phyloP scores from a whole-genome alignment of 1,140 invertebrate species.

The Philopotamus ludificatus region DNA sequence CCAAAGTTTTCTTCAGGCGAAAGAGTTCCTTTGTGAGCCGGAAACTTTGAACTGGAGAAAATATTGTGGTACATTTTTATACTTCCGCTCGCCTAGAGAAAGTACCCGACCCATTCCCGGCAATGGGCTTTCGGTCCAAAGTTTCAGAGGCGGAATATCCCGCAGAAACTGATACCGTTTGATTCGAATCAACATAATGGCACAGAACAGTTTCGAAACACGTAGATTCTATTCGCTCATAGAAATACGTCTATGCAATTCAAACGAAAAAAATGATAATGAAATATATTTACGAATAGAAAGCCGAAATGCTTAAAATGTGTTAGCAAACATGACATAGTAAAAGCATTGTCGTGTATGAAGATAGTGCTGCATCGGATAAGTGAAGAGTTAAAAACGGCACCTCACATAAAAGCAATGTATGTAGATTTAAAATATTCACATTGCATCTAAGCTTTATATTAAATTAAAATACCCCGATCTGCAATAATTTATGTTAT shows the following conservation, averaged over 20 bases:
- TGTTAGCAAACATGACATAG: not conserved
- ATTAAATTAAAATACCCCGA: no score
- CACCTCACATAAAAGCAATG: not conserved
- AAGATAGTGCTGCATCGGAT: not conserved
- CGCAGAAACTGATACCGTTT: not conserved
- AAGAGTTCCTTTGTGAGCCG: slow-evolving; percentile 17
- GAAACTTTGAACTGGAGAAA: slow-evolving; percentile 14
- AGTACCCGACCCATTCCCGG: not conserved
- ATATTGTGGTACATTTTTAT: slow-evolving; percentile 27
- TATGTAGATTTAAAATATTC: no score
- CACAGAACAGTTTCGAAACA: not conserved
- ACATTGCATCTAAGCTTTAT: no score
- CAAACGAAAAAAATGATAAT: not conserved
- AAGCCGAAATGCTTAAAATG: not conserved
- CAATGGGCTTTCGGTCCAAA: not conserved
- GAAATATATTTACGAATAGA: not conserved
- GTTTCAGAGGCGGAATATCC: not conserved
- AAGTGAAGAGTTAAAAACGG: not conserved
- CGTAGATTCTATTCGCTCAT: not conserved
- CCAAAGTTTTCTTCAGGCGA: slow-evolving; percentile 16
- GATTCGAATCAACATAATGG: not conserved
- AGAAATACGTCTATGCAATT: no score
- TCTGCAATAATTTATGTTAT: no score
- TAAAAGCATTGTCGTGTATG: not conserved
- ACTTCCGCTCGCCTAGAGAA: not conserved